phyloP scores from a whole-genome alignment of 2,113 vertebrate genomes.

The Axis porcinus region DNA sequence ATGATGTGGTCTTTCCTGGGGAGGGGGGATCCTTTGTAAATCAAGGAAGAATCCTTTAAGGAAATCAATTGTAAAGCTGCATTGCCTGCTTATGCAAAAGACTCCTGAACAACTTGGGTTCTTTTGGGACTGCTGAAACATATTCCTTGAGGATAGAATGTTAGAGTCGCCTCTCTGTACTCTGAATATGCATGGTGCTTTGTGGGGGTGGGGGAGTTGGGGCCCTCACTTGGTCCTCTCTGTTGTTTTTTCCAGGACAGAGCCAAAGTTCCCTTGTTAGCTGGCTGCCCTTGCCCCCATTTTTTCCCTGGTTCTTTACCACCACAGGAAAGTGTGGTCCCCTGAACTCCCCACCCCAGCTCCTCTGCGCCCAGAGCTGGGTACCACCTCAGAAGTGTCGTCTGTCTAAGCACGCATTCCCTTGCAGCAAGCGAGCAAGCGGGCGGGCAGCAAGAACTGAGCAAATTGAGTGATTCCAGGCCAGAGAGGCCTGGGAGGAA shows the following conservation, averaged over 20 bases:
- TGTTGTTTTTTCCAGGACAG: constrained; percentile 82
- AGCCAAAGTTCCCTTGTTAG: constrained; percentile 79
- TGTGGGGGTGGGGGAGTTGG: constrained; percentile 68
- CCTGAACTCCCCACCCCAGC: constrained; percentile 67
- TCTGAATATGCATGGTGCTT: constrained; percentile 63
- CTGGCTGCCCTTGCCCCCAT: constrained; percentile 58
- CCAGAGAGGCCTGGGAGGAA: constrained; percentile 78
- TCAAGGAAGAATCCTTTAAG: constrained; percentile 50
- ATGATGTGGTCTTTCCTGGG: constrained; percentile 45
- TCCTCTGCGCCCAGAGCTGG: constrained; percentile 71
- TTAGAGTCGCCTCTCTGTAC: constrained; percentile 60
- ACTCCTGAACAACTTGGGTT: constrained; percentile 61
- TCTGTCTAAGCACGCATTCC: constrained; percentile 73
- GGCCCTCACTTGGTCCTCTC: constrained; percentile 77
- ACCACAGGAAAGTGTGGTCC: constrained; percentile 77
- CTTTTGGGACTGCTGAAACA: constrained; percentile 62
- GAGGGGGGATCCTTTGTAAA: constrained; percentile 47
- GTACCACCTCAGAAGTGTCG: constrained; percentile 77
- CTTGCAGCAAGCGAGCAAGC: constrained; percentile 72
- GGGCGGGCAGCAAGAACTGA: constrained; percentile 79
- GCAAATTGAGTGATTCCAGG: constrained; percentile 77
- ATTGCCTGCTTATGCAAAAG: constrained; percentile 45
- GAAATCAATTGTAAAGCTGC: constrained; percentile 59
- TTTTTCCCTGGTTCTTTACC: constrained; percentile 73
- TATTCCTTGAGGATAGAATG: constrained; percentile 63